phyloP scores from a whole-genome alignment of 2,113 vertebrate genomes.

The Lota lota region DNA sequence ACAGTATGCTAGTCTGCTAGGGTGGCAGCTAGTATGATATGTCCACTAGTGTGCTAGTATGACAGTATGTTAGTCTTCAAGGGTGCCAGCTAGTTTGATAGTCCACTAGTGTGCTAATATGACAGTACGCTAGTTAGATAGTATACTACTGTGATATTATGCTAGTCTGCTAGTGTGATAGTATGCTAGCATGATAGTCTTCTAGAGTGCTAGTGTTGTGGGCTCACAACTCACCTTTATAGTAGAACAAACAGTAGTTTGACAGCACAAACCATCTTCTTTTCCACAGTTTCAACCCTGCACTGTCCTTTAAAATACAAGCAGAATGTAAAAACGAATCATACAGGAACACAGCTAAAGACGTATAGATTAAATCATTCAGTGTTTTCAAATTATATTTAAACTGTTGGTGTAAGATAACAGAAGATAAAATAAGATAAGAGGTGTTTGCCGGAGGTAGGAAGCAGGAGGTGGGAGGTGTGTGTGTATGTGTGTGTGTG shows the following conservation, averaged over 20 bases:
- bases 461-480: too few relatives aligned
- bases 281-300: constrained; percentile 88
- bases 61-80: background rate
- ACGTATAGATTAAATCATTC: constrained; percentile 1
- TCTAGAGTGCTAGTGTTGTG: background rate
- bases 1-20: background rate
- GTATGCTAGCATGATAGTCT: background rate
- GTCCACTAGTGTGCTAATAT: background rate
- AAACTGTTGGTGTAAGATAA: too few relatives aligned
- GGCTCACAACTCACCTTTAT: constrained; percentile 66
- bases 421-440: too few relatives aligned
- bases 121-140: background rate
- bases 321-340: background rate
- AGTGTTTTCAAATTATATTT: too few relatives aligned
- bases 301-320: constrained; percentile 76
- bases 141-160: background rate
- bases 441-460: too few relatives aligned
- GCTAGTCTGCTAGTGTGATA: background rate
- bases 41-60: background rate
- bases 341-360: background rate
- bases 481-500: too few relatives aligned
- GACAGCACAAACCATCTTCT: constrained; percentile 91
- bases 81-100: background rate
- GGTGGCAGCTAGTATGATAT: background rate
- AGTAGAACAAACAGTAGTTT: constrained; percentile 87